Conservation (phyloP, 2,113 vertebrate species). For the Sterrhoptilus dennistouni region DNA sequence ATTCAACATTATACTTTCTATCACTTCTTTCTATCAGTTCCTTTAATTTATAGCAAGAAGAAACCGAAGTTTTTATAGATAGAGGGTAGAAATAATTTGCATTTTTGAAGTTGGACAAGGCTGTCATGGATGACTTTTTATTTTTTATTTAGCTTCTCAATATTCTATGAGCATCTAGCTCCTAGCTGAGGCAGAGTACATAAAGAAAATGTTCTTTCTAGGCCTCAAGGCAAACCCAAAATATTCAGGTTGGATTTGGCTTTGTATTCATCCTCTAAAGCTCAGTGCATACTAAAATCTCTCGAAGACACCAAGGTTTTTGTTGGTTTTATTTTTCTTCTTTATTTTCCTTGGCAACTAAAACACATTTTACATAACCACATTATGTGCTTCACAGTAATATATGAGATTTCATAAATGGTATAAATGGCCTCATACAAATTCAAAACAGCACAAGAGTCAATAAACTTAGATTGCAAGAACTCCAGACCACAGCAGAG, state of each 20-base stretch:
- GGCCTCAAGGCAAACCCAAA: constrained; percentile 61
- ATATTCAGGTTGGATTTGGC: constrained; percentile 38
- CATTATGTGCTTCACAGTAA: constrained; percentile 56
- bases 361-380: constrained; percentile 43
- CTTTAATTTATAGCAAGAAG: not conserved
- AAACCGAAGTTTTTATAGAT: not conserved
- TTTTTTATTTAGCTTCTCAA: not conserved
- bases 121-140: not conserved
- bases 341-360: constrained; percentile 48
- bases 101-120: not conserved
- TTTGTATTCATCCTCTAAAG: constrained; percentile 25
- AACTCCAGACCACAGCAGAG: not conserved
- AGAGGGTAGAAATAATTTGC: not conserved
- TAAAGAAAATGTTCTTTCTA: constrained; percentile 48
- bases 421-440: constrained; percentile 64
- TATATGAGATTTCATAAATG: constrained; percentile 63
- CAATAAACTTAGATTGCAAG: constrained; percentile 46
- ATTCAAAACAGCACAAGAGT: constrained; percentile 62
- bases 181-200: not conserved
- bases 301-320: constrained; percentile 13
- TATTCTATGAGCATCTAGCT: constrained; percentile 12
- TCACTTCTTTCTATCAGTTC: not conserved
- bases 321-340: not conserved
- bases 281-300: constrained; percentile 44
- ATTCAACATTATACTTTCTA: not conserved